Base-by-base conservation (phyloP, 2,113 vertebrate species). In the Gobio gobio region DNA sequence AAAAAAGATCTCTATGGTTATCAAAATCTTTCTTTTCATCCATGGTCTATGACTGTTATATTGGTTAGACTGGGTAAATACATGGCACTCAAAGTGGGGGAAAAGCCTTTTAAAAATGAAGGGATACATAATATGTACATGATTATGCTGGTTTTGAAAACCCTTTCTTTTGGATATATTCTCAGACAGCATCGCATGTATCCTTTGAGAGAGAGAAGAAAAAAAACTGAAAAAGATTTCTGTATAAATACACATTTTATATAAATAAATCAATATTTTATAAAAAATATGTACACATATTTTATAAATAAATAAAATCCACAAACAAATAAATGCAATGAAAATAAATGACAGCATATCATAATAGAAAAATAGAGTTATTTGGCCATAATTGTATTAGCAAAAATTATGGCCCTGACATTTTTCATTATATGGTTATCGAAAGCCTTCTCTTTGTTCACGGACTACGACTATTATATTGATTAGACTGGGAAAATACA, bases 391-490 rank as follows among this genome's bases (percentile, higher is more conserved):
- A 24, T 66, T 73, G 86, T 66, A 29, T 68, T 78, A 51, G 85
- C 66, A 29, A 29, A 29, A 29, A 29, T 29, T 1, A 29, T 40
- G 40, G 36, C 40, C 18, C 20, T 45, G 40, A 43, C 22, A 72
- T 24, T 40, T 59, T 33, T 6, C 10, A 24, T 63, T 26, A 26
- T 2, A 66, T 8, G 5, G 24, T 61, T 76, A 79, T 70, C n/a
- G 24, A 83, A 56, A 70, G 72, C 0, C 4, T 66, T 74, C n/a
- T 77, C 59, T 64, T 73, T 22, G 47, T 83, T 40, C 36, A 51
- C 40, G 24, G 51, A 84, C 81, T 83, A 85, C 9, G 33, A 78
- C 16, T 36, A 86, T 73, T 81, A 86, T 76, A 72, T 74, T 85
- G 51, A 85, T 72, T 51, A 58, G 56, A 84, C 47, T 66, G 68